A percentile compares a stretch with the other conserved stretches of the same genome.
phyloP scores from a whole-genome alignment of 2,113 vertebrate species.

The Clarias magur region DNA sequence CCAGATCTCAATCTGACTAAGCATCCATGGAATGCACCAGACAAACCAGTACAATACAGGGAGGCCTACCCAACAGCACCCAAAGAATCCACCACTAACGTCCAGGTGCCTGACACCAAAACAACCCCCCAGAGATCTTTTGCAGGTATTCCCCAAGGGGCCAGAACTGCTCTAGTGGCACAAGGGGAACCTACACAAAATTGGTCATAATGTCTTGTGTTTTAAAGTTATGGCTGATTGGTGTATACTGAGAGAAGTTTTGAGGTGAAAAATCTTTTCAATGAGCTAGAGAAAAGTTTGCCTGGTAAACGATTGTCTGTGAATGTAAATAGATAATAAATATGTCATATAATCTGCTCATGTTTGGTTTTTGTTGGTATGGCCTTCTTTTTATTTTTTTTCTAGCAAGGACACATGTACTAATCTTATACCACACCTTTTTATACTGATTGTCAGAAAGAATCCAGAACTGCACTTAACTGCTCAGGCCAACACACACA shows the following conservation, averaged over 20 bases:
- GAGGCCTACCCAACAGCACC: no score
- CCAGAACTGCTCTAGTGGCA: no score
- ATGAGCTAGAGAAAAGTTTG: background rate
- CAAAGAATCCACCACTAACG: no score
- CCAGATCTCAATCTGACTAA: no score
- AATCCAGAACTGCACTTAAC: constrained; percentile 40
- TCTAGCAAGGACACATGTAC: background rate
- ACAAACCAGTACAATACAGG: no score
- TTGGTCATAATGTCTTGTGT: no score
- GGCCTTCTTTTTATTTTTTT: background rate
- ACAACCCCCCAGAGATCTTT: no score
- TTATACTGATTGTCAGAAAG: background rate
- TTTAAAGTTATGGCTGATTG: no score
- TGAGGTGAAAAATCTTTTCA: background rate
- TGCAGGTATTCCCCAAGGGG: no score
- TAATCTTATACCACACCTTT: constrained; percentile 47
- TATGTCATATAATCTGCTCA: background rate
- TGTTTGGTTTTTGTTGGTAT: background rate
- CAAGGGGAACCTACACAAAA: no score
- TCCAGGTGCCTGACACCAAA: no score
- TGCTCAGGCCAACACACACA: constrained; percentile 21
- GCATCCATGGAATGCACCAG: no score
- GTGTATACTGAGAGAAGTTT: background rate
- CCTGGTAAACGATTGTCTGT: background rate
- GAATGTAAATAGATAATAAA: background rate